A percentile compares a stretch with the other conserved stretches of the same genome.
Conservation (phyloP, 1,140 invertebrate genomes). For the Panulirus ornatus region DNA sequence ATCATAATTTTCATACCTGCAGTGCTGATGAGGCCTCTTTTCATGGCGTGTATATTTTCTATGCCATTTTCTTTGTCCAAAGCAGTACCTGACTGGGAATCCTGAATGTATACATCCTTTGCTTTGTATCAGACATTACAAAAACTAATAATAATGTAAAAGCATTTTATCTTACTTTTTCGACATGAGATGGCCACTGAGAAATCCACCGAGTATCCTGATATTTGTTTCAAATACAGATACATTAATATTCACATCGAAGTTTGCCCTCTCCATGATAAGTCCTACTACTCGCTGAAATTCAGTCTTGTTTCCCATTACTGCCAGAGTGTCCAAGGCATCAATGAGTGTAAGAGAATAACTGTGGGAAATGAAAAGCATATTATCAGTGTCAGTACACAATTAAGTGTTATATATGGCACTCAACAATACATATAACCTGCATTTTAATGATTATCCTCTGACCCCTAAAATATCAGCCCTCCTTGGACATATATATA, state of each 20-base stretch:
- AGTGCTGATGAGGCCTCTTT: too few species aligned
- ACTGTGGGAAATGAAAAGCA: constrained; percentile 63
- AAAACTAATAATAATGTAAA: neutral
- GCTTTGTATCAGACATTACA: neutral
- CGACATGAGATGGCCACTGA: constrained; percentile 97
- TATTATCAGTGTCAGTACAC: neutral
- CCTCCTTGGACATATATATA: too few species aligned
- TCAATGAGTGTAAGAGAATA: constrained; percentile 98
- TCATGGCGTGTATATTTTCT: too few species aligned
- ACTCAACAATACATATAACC: too few species aligned
- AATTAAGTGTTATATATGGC: too few species aligned
- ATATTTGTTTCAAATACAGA: constrained; percentile 99
- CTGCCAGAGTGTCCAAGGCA: constrained; percentile 95
- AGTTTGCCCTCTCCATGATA: constrained; percentile 87
- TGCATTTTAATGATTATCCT: too few species aligned
- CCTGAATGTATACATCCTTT: neutral
- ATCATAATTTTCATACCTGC: too few species aligned
- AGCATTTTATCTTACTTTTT: constrained; percentile 81
- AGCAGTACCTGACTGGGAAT: too few species aligned
- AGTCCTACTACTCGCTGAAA: constrained; percentile 93
- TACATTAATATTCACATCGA: constrained; percentile 98
- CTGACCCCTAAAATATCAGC: too few species aligned
- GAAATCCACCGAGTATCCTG: constrained; percentile 95
- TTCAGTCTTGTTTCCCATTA: constrained; percentile 97
- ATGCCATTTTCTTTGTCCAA: too few species aligned